Evolutionary conservation across 35 echinoderm and acorn worm genomes (phyloP).

Genomic region (Lytechinus variegatus): DNA sequence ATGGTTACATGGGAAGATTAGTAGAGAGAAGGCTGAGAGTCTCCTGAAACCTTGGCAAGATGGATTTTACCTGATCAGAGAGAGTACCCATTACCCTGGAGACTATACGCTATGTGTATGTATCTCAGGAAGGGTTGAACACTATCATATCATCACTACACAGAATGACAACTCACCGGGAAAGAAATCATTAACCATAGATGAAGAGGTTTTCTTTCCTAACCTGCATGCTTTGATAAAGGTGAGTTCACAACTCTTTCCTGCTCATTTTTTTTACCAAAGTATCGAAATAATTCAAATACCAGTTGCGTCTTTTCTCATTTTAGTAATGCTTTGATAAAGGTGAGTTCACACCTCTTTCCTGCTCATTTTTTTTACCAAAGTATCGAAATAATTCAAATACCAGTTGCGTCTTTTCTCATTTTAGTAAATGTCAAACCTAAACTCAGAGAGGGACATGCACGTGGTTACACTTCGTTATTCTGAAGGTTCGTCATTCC

Average conservation of each 20-base stretch:
- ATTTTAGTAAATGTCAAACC: no score
- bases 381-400: no score
- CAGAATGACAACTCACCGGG: not conserved
- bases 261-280: no score
- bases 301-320: no score
- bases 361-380: no score
- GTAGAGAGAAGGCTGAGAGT: conserved; percentile 79
- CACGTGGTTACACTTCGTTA: no score
- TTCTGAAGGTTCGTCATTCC: no score
- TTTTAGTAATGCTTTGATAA: conserved; percentile 55
- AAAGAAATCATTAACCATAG: conserved; percentile 73
- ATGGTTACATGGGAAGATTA: conserved; percentile 98
- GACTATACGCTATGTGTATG: conserved; percentile 94
- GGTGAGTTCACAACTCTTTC: conserved; percentile 54
- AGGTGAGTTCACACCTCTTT: conserved; percentile 57
- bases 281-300: no score
- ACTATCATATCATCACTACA: conserved; percentile 81
- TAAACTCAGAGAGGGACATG: no score
- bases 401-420: no score
- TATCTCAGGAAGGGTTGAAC: conserved; percentile 66
- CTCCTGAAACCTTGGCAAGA: conserved; percentile 72
- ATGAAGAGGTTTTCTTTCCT: conserved; percentile 87
- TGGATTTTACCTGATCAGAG: conserved; percentile 85
- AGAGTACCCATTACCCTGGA: conserved; percentile 89
- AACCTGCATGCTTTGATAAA: conserved; percentile 73